phyloP scores from a whole-genome alignment of 2,113 vertebrate genomes.

The Polypterus senegalus region DNA sequence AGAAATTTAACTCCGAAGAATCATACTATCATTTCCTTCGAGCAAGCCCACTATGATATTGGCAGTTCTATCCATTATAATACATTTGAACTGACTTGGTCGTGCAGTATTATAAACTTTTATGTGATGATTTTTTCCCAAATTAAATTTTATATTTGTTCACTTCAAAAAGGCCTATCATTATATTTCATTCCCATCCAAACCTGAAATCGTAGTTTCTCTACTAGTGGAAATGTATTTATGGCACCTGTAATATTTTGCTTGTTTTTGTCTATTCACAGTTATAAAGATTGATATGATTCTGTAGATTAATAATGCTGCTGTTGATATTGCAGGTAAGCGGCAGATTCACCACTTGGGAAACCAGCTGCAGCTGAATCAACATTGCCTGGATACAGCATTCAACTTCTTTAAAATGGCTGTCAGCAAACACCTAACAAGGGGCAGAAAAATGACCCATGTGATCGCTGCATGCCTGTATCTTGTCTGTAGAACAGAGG shows the following conservation, averaged over 20 bases:
- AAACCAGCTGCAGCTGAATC: constrained; percentile 85
- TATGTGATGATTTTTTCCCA: background rate
- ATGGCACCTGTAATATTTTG: background rate
- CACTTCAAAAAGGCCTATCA: background rate
- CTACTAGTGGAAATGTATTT: background rate
- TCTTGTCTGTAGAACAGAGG: constrained; percentile 88
- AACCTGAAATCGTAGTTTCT: background rate
- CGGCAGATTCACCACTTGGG: constrained; percentile 79
- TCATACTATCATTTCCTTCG: no score
- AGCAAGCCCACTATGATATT: no score
- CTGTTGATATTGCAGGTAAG: constrained; percentile 47
- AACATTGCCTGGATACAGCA: constrained; percentile 88
- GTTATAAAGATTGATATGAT: background rate
- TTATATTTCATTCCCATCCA: background rate
- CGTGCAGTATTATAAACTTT: no score
- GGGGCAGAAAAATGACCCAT: constrained; percentile 67
- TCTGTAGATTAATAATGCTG: background rate
- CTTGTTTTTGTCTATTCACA: background rate
- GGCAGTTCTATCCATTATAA: no score
- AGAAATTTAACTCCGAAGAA: no score
- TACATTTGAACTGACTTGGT: no score
- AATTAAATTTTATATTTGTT: background rate
- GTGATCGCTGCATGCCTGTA: constrained; percentile 88
- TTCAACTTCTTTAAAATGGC: constrained; percentile 98
- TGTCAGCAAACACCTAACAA: constrained; percentile 71